Evolutionary conservation across 2,888 invertebrate genomes (phyloP), one percentile per base, ranked within the genome.

Genomic region (Urechis unicinctus): DNA sequence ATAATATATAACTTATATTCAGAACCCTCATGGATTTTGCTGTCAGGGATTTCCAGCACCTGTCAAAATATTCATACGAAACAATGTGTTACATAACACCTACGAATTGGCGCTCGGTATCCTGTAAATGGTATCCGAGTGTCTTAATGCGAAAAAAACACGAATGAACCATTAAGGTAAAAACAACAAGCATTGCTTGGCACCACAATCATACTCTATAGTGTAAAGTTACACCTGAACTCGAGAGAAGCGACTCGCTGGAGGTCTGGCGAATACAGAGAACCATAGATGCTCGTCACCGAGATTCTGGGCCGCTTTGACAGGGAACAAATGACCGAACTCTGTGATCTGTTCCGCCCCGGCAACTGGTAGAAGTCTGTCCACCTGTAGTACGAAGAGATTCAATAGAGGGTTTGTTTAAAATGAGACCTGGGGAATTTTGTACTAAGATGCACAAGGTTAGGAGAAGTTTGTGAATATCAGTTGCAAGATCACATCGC

Each of bases 241-340:
- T 9, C 80, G 66, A 0, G 80, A 80, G 66, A 81, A 82, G 24
- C 80, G 70, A 50, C 79, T 80, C 48, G 77, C 70, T 0, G 79
- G 78, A 3, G 81, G 81, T 24, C 82, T 68, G 31, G 79, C 73
- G 57, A 82, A 77, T 4, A 82, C 78, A 1, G 81, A 81, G 66
- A 82, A 80, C 82, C 82, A 82, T 46, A 82, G 67, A 65, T 82
- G 82, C 3, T 78, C 80, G 59, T 82, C 82, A 17, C 74, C 71
- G 2, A 82, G 66, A 52, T 79, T 76, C 62, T 75, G 74, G 41
- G 72, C 70, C 4, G 77, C 70, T 36, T 70, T 72, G 56, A 74
- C 73, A 1, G 74, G 64, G 66, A 81, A 81, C 53, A 81, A 67
- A 62, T 80, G 78, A 6, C 69, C 65, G 61, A 81, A 81, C 54